Percentiles rank a stretch among this genome's conserved stretches.
phyloP scores from a whole-genome alignment of 2,888 invertebrate species.

The Sphaerophoria taeniata region DNA sequence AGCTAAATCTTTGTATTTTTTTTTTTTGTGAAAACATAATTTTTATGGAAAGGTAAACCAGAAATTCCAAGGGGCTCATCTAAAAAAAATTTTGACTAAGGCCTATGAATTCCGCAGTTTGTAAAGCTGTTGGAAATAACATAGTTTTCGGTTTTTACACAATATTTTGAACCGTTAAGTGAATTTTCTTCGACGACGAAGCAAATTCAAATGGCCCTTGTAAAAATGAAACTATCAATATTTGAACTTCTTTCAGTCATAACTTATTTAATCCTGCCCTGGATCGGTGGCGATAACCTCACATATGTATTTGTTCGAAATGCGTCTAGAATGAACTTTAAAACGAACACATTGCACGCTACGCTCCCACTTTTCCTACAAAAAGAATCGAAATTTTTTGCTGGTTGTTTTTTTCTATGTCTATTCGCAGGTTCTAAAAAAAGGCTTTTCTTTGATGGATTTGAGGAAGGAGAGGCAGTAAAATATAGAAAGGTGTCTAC shows the following conservation, averaged over 20 bases:
- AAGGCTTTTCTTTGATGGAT: slow-evolving; percentile 50
- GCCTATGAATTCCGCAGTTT: too few species aligned
- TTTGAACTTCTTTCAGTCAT: background rate
- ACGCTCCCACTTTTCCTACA: background rate
- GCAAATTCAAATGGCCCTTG: too few species aligned
- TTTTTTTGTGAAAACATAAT: slow-evolving; percentile 15
- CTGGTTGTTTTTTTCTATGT: slow-evolving; percentile 9
- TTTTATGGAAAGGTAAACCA: background rate
- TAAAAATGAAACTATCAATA: background rate
- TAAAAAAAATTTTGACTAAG: too few species aligned
- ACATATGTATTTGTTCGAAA: background rate
- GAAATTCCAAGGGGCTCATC: background rate
- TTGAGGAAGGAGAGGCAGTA: slow-evolving; percentile 23
- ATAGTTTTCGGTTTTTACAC: too few species aligned
- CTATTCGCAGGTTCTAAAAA: slow-evolving; percentile 2
- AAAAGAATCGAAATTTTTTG: slow-evolving; percentile 24
- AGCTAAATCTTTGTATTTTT: slow-evolving; percentile 55
- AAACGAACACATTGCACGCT: background rate
- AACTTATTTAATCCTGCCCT: background rate
- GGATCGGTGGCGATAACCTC: background rate
- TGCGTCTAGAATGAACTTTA: slow-evolving; percentile 14
- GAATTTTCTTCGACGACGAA: too few species aligned
- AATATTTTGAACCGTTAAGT: too few species aligned
- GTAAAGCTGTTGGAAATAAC: too few species aligned
- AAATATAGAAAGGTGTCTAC: background rate